Percentiles rank a stretch among this genome's conserved stretches.
Evolutionary conservation across 1,140 invertebrate genomes (phyloP).

Genomic region (Oryzaephilus surinamensis): DNA sequence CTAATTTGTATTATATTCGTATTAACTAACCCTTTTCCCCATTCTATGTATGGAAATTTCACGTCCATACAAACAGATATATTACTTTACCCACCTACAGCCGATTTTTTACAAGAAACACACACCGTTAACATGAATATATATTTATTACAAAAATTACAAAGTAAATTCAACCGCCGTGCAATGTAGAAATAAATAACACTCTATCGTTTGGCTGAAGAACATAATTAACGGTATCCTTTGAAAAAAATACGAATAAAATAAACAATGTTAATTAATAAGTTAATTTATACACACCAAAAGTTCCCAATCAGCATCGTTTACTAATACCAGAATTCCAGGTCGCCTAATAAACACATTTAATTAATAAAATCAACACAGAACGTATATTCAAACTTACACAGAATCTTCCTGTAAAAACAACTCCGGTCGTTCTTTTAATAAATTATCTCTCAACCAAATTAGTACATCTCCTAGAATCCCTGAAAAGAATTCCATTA

Average conservation of each 20-base stretch:
- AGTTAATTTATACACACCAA: conserved; percentile 67
- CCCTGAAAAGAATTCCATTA: conserved; percentile 44
- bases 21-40: conserved; percentile 5
- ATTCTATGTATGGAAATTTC: conserved; percentile 8
- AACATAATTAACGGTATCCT: conserved; percentile 23
- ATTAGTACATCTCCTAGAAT: conserved; percentile 59
- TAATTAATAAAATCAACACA: conserved; percentile 1
- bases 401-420: conserved; percentile 76
- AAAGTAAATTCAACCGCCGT: conserved; percentile 19
- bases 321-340: conserved; percentile 85
- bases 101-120: too few species aligned
- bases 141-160: conserved; percentile 4
- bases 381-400: conserved; percentile 43
- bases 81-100: too few species aligned
- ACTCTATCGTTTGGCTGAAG: conserved; percentile 24
- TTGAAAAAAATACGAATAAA: conserved; percentile 10
- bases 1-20: conserved; percentile 10
- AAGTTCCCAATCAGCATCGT: conserved; percentile 90
- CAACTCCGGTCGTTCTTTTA: conserved; percentile 79
- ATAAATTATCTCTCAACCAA: conserved; percentile 77
- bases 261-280: conserved; percentile 32
- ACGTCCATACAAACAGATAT: too few species aligned
- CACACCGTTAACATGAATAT: not conserved
- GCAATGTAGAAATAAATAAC: conserved; percentile 24
- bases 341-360: conserved; percentile 53